Conservation (phyloP, 30 jellyfish, hydroid and myxozoan genomes). For the Aurelia aurita region DNA sequence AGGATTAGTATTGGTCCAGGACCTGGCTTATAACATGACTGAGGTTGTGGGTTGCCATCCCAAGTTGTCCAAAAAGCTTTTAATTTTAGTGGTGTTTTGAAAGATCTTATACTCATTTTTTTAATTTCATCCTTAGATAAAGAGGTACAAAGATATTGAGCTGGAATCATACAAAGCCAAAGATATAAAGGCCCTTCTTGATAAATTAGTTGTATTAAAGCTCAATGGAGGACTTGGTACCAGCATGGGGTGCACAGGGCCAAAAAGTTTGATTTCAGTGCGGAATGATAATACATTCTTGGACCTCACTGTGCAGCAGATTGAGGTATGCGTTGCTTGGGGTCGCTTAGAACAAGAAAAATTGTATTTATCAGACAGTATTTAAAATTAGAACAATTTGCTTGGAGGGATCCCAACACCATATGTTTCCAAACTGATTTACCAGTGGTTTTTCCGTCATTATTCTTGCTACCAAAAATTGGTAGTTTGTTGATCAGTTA, state of each 20-base stretch:
- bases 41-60: no score
- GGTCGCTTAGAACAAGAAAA: neutral
- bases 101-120: no score
- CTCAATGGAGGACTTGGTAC: constrained; percentile 99
- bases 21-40: no score
- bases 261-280: constrained; percentile 95
- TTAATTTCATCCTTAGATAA: constrained; percentile 12
- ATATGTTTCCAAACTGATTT: no score
- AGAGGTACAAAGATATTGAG: constrained; percentile 53
- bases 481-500: no score
- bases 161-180: constrained; percentile 38
- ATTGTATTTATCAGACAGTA: neutral
- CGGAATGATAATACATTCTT: constrained; percentile 86
- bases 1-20: no score
- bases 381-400: no score
- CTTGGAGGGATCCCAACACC: no score
- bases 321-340: constrained; percentile 76
- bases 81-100: no score
- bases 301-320: constrained; percentile 96
- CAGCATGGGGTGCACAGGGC: constrained; percentile 98
- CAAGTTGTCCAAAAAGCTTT: no score
- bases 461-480: no score
- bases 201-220: constrained; percentile 91
- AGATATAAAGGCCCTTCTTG: constrained; percentile 72
- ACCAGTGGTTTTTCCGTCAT: no score